Evolutionary conservation across 1,140 invertebrate genomes (phyloP), one percentile per base, ranked within the genome.

Genomic region (Leptinotarsa lineolata): DNA sequence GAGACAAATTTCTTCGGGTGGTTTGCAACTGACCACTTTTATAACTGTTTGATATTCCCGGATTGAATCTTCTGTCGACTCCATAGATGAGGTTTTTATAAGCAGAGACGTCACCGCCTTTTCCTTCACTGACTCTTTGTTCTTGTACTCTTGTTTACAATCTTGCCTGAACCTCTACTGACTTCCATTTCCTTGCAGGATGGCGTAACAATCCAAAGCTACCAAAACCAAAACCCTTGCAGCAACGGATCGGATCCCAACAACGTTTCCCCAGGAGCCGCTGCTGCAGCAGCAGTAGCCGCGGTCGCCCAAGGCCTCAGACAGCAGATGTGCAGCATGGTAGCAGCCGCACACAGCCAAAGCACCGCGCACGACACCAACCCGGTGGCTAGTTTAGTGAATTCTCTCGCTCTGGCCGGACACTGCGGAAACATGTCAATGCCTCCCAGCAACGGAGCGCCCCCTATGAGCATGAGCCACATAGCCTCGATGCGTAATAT

Each of bases 261-360:
- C 78, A 91, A 89, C 78, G 90, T 89, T 67, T 89, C 89, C 44
- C 88, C 91, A 8, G 89, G 89, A 48, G 87, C 88, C 18, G 88
- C 88, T 45, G 91, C 90, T 20, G 90, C 91, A 67, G 90, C 90
- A n/a, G 91, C 91, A 74, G 91, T 92, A 68, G 91, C 92, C 18
- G 91, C 91, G 48, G 91, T 92, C 44, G 89, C 89, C 0, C 88
- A 90, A 86, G 90, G 90, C 72, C 83, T 92, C 21, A 85, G 91
- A 65, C 91, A 92, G 77, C 91, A 92, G 81, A 91, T 92, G 90
- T 90, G 88, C 82, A 89, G 88, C 81, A 91, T 91, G 89, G 90
- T 90, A 15, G 91, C 90, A 11, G 89, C 89, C 39, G 88, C 88
- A 54, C 87, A 87, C 65, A 86, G 88, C 80, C 80, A 82, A 59